A percentile compares a stretch with the other conserved stretches of the same genome.
Evolutionary conservation across 1,140 invertebrate species (phyloP).

Genomic region (Physella acuta): DNA sequence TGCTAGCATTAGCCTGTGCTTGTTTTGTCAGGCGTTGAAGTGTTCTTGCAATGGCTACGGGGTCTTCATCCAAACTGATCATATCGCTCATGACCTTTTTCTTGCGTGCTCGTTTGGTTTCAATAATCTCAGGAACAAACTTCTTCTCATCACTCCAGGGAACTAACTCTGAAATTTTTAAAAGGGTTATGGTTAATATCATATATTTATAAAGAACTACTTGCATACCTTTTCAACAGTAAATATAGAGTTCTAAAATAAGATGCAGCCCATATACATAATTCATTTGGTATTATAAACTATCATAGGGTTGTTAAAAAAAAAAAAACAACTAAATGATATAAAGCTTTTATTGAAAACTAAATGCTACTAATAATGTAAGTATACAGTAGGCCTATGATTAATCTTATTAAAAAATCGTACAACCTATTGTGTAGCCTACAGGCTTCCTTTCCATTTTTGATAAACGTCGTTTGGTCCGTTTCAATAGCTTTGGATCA

Average conservation of each 20-base stretch:
- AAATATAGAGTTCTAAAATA: too few relatives aligned
- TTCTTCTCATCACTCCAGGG: constrained; percentile 26
- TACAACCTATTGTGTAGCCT: constrained; percentile 24
- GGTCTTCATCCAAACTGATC: constrained; percentile 28
- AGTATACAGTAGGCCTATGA: too few relatives aligned
- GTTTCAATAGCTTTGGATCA: constrained; percentile 28
- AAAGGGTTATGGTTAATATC: not conserved
- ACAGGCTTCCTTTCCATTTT: constrained; percentile 17
- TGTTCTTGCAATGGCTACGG: constrained; percentile 1
- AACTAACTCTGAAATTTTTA: constrained; percentile 19
- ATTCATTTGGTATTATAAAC: not conserved
- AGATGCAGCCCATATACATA: too few relatives aligned
- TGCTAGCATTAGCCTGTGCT: not conserved
- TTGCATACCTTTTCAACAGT: too few relatives aligned
- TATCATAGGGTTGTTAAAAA: not conserved
- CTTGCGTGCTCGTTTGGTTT: constrained; percentile 27
- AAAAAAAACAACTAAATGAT: not conserved
- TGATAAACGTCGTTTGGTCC: constrained; percentile 6
- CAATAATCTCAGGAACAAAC: constrained; percentile 22
- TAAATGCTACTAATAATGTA: not conserved
- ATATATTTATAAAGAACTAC: too few relatives aligned
- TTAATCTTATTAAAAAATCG: not conserved
- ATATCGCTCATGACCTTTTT: constrained; percentile 30
- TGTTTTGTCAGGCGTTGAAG: constrained; percentile 10
- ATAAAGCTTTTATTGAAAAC: too few relatives aligned